Percentiles rank a stretch among this genome's conserved stretches.
phyloP scores from a whole-genome alignment of 2,888 invertebrate genomes.

The Lysandra bellargus region DNA sequence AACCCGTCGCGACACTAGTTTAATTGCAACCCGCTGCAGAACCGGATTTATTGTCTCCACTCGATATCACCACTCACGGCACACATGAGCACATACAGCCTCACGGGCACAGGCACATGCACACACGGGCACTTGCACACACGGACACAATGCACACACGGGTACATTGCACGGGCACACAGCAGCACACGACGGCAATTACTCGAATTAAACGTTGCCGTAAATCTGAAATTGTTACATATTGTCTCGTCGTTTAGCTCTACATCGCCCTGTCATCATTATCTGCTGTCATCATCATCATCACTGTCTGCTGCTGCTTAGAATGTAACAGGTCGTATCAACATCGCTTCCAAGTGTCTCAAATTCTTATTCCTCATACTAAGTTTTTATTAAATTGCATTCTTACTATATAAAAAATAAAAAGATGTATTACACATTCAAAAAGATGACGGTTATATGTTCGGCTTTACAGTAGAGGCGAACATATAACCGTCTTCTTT shows the following conservation, averaged over 20 bases:
- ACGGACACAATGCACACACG: slow-evolving; percentile 29
- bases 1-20: slow-evolving; percentile 75
- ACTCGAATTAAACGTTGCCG: slow-evolving; percentile 21
- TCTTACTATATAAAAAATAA: not conserved
- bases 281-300: not conserved
- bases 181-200: slow-evolving; percentile 22
- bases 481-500: too few relatives aligned
- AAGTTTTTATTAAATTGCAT: not conserved
- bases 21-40: slow-evolving; percentile 75
- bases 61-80: slow-evolving; percentile 62
- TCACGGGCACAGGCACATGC: slow-evolving; percentile 34
- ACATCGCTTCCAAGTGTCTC: not conserved
- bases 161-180: not conserved
- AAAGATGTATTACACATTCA: too few relatives aligned
- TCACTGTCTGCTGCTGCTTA: not conserved
- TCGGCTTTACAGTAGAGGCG: too few relatives aligned
- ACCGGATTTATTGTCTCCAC: slow-evolving; percentile 78
- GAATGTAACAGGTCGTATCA: not conserved
- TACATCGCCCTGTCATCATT: not conserved
- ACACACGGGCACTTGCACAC: slow-evolving; percentile 18
- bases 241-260: not conserved
- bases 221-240: slow-evolving; percentile 11
- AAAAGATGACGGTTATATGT: too few relatives aligned
- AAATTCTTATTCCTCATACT: not conserved
- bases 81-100: slow-evolving; percentile 38